Evolutionary conservation across 2,888 invertebrate species (phyloP).

Genomic region (Orchesella flavescens): DNA sequence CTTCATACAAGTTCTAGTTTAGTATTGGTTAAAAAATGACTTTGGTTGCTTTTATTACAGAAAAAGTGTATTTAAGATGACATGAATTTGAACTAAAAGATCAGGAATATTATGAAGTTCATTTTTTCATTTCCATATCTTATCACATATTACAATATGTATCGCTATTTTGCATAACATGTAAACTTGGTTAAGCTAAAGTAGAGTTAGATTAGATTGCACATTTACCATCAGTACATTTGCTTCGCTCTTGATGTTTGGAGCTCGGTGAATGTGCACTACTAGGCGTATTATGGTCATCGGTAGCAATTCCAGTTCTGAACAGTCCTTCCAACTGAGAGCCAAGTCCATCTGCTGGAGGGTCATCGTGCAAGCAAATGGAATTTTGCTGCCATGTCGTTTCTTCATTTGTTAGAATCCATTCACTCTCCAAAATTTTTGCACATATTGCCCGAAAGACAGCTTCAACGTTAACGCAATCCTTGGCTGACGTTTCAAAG

Average conservation of each 20-base stretch:
- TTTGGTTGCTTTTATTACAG: no score
- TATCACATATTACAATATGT: no score
- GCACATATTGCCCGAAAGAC: slow-evolving; percentile 67
- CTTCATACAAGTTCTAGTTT: no score
- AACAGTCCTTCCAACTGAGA: slow-evolving; percentile 37
- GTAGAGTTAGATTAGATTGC: not conserved
- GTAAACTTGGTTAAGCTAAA: no score
- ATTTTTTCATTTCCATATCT: no score
- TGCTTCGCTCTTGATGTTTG: not conserved
- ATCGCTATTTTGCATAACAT: no score
- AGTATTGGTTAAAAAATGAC: no score
- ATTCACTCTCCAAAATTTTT: slow-evolving; percentile 65
- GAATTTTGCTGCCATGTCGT: slow-evolving; percentile 61
- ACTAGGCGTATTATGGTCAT: no score
- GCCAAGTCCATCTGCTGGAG: slow-evolving; percentile 14
- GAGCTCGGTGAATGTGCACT: no score
- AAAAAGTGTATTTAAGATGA: no score
- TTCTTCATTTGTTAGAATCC: slow-evolving; percentile 60
- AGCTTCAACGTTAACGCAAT: slow-evolving; percentile 66
- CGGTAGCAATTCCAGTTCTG: not conserved
- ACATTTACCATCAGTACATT: not conserved
- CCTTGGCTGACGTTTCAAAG: slow-evolving; percentile 70
- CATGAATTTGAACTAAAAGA: no score
- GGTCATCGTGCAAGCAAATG: slow-evolving; percentile 60
- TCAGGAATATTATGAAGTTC: no score